A percentile compares a stretch with the other conserved stretches of the same genome.
These are phyloP conservation scores for Balaeniceps rex DNA, from an alignment of 2,113 vertebrate species.

Conservation along the genomic window DNA sequence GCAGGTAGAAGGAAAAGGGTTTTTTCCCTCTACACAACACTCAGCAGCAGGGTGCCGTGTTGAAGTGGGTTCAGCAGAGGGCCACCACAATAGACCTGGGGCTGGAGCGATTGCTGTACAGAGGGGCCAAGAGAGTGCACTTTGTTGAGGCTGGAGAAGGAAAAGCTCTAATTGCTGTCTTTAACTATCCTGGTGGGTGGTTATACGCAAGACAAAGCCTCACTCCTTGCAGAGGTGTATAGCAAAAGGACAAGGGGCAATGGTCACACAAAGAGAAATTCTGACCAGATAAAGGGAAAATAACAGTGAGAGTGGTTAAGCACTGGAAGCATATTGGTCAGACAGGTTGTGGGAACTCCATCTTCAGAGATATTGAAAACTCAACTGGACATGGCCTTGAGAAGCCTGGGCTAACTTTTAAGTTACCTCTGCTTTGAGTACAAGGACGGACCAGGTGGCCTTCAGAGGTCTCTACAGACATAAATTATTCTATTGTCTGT, in stretches of 20 bases:
- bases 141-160: not conserved
- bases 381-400: not conserved
- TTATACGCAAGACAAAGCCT: not conserved
- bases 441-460: not conserved
- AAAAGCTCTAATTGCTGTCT: not conserved
- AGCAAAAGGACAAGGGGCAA: not conserved
- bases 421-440: not conserved
- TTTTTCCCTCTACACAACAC: not conserved
- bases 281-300: not conserved
- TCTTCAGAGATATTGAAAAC: not conserved
- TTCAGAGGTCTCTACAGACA: not conserved
- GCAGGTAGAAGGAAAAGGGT: not conserved
- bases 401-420: not conserved
- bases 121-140: not conserved
- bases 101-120: not conserved
- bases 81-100: rapidly evolving
- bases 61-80: not conserved
- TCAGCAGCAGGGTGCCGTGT: not conserved
- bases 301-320: not conserved
- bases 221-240: not conserved
- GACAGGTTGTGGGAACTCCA: not conserved
- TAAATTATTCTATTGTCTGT: not conserved
- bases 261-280: not conserved
- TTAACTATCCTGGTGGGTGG: not conserved
- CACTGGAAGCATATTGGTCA: not conserved